Evolutionary conservation across 2,113 vertebrate species (phyloP), one percentile per base, ranked within the genome.

Genomic region (Psophia crepitans): DNA sequence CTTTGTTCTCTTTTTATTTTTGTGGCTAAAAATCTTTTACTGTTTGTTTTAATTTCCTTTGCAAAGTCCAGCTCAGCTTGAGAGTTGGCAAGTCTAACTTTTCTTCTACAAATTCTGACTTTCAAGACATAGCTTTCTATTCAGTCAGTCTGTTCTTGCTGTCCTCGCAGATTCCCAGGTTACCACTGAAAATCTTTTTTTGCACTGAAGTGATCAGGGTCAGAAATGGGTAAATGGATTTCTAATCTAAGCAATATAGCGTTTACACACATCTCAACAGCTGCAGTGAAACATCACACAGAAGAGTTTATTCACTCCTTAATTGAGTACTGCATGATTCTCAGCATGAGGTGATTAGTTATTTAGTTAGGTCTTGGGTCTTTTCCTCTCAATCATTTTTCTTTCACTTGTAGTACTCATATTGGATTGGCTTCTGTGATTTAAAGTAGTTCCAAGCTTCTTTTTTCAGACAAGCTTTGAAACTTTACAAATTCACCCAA

Each of bases 31-130:
- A 85, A 57, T 83, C 23, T 73, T 92, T 80, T 80, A 64, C 49
- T 90, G 22, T 87, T 93, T 93, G 69, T 83, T 95, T 95, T 92
- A 61, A 90, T 86, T 96, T 96, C 70, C 79, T 90, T 74, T 92
- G 63, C 27, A 64, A 83, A 14, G 35, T 79, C 27, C 78, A 87
- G 30, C 65, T 93, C 90, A 91, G 51, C 57, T 82, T 93, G 87
- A 88, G 44, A 89, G 15, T 37, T 92, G 78, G 82, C 82, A 96
- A 85, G 43, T 61, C 39, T 71, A 33, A 33, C 51, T 93, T 82
- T 90, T 93, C 70, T 91, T 44, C 30, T 73, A 53, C 30, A 12
- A 79, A 48, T 53, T 85, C 39, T 88, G 66, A 83, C 57, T 53
- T 87, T 81, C 61, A 85, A 85, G 73, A 75, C 57, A 68, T 37